Evolutionary conservation across 2,113 vertebrate species (phyloP), one percentile per base, ranked within the genome.

Genomic region (Ibidorhyncha struthersii): DNA sequence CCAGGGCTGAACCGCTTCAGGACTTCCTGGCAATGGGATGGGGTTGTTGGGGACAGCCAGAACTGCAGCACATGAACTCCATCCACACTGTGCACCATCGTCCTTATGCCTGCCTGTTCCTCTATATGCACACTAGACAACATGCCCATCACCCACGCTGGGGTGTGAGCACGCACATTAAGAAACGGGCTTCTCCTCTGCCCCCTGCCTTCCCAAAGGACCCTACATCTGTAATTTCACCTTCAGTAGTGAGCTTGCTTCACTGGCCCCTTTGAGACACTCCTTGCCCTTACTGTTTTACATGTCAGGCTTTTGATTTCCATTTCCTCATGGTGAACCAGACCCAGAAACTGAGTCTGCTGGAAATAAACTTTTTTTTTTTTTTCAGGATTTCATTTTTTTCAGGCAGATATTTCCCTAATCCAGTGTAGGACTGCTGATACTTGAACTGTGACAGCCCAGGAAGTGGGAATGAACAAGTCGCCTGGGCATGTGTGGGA

Each of bases 391-490:
- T 89, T 88, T 73, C 2, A 26, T 76, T 80, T 90, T 47, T 82
- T 86, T 56, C 41, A 81, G 38, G 5, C 1, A 0, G 1, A 8
- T 58, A 41, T 83, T 89, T 86, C 45, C 55, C 50, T 81, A 78
- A 53, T 50, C 17, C 63, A 67, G 8, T 6, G 21, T 55, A 23
- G 1, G 1, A 82, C 47, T 73, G 47, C 25, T 78, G 82, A 34
- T 7, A 19, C n/a, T 78, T 71, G 69, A 55, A 32, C 22, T 41
- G 91, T 59, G 25, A 67, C 50, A 45, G 13, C 29, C 72, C 86
- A 93, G 83, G 83, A 93, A 89, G 55, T 47, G 47, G 55, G 80
- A 95, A 94, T 40, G 59, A 95, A 26, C 77, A 71, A 91, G 20
- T 80, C 18, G 0, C 18, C 95, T 53, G 38, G 23, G 13, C 13